A percentile compares a stretch with the other conserved stretches of the same genome.
Evolutionary conservation across 2,113 vertebrate genomes (phyloP).

Genomic region (Peromyscus maniculatus): DNA sequence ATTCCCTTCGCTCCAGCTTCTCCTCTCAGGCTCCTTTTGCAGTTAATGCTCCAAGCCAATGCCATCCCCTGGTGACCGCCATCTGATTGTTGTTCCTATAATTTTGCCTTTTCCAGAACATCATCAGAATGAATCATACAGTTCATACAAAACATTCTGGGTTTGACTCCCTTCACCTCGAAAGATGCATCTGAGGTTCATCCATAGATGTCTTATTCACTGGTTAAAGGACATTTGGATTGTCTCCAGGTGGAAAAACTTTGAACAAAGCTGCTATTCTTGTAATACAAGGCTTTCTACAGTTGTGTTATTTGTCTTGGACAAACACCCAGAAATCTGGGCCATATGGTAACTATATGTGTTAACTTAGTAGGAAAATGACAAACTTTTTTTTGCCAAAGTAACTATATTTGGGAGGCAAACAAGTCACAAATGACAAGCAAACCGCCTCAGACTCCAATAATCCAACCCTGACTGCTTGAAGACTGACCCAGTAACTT

Average conservation of each 20-base stretch:
- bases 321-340: neutral
- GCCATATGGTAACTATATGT: neutral
- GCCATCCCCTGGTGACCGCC: neutral
- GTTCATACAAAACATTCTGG: neutral
- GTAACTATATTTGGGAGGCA: neutral
- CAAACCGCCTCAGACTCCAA: neutral
- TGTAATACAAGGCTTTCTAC: neutral
- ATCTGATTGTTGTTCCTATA: neutral
- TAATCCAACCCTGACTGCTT: too few relatives aligned
- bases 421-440: neutral
- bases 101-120: neutral
- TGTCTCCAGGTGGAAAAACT: neutral
- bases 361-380: neutral
- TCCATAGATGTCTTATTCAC: neutral
- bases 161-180: neutral
- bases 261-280: neutral
- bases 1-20: neutral
- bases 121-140: neutral
- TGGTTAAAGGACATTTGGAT: neutral
- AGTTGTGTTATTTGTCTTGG: neutral
- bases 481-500: neutral
- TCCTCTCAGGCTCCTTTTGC: neutral
- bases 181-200: neutral
- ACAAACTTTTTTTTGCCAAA: neutral
- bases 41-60: neutral